These are phyloP conservation scores for Neodiprion fabricii DNA, from an alignment of 1,140 invertebrate genomes.

Conservation along the genomic window DNA sequence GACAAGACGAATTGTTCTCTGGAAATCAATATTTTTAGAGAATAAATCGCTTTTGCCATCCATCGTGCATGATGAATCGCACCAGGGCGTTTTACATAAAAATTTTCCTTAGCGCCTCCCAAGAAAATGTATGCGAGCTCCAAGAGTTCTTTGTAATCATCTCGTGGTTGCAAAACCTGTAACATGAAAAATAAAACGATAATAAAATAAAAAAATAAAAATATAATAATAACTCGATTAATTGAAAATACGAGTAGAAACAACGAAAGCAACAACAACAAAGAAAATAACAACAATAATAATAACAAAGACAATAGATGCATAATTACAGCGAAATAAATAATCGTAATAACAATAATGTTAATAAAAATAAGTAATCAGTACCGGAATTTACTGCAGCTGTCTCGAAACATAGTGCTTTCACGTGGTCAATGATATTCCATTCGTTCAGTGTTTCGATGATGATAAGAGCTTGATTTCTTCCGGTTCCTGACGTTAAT, in stretches of 20 bases:
- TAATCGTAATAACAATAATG: no score
- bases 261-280: no score
- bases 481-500: slow-evolving; percentile 19
- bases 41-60: slow-evolving; percentile 50
- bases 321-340: no score
- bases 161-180: slow-evolving; percentile 27
- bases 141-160: slow-evolving; percentile 40
- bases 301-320: no score
- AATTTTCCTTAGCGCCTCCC: slow-evolving; percentile 16
- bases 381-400: slow-evolving; percentile 30
- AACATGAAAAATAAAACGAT: not conserved
- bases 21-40: slow-evolving; percentile 47
- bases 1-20: slow-evolving; percentile 37
- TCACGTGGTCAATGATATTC: slow-evolving; percentile 17
- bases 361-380: no score
- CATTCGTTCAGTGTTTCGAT: slow-evolving; percentile 25
- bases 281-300: no score
- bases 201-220: no score
- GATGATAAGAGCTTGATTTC: slow-evolving; percentile 29
- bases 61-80: slow-evolving; percentile 44
- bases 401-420: slow-evolving; percentile 34
- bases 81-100: slow-evolving; percentile 32
- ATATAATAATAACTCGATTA: no score
- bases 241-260: no score
- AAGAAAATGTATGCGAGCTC: slow-evolving; percentile 35